phyloP scores from a whole-genome alignment of 2,113 vertebrate species.

The Mugil cephalus region DNA sequence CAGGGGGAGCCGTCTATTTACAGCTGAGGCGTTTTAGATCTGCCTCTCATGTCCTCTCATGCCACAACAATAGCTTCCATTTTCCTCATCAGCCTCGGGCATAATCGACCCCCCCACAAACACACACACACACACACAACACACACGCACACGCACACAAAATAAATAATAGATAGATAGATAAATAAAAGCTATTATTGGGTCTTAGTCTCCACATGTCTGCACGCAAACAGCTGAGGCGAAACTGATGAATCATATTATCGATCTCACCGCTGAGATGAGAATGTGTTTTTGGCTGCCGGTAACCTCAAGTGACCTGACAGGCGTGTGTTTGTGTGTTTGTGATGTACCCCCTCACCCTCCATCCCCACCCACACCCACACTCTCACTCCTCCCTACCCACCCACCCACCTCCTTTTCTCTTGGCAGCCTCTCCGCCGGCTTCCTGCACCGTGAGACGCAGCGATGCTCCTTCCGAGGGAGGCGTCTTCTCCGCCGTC shows the following conservation, averaged over 20 bases:
- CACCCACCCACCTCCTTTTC: too few relatives aligned
- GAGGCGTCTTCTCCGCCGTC: slow-evolving; percentile 42
- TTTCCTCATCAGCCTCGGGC: slow-evolving; percentile 43
- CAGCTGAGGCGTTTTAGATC: slow-evolving; percentile 51
- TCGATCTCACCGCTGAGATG: slow-evolving; percentile 54
- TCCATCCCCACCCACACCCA: background rate
- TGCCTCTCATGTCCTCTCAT: slow-evolving; percentile 44
- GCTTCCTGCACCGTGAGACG: slow-evolving; percentile 42
- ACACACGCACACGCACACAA: too few relatives aligned
- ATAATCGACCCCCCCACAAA: slow-evolving; percentile 48
- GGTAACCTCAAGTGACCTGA: slow-evolving; percentile 64
- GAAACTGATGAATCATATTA: slow-evolving; percentile 57
- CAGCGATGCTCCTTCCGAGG: slow-evolving; percentile 76
- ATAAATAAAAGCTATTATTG: slow-evolving; percentile 33
- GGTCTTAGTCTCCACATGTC: slow-evolving; percentile 1
- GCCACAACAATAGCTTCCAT: slow-evolving; percentile 70
- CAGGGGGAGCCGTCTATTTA: slow-evolving; percentile 57
- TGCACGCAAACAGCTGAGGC: slow-evolving; percentile 16
- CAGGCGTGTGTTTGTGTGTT: slow-evolving; percentile 41
- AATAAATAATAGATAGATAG: background rate
- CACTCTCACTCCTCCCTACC: too few relatives aligned
- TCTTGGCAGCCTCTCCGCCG: slow-evolving; percentile 30
- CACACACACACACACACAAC: too few relatives aligned
- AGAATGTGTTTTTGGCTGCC: slow-evolving; percentile 42
- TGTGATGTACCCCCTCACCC: background rate